Percentiles rank a stretch among this genome's conserved stretches.
Evolutionary conservation across 2,113 vertebrate genomes (phyloP).

Genomic region (Plecotus auritus): DNA sequence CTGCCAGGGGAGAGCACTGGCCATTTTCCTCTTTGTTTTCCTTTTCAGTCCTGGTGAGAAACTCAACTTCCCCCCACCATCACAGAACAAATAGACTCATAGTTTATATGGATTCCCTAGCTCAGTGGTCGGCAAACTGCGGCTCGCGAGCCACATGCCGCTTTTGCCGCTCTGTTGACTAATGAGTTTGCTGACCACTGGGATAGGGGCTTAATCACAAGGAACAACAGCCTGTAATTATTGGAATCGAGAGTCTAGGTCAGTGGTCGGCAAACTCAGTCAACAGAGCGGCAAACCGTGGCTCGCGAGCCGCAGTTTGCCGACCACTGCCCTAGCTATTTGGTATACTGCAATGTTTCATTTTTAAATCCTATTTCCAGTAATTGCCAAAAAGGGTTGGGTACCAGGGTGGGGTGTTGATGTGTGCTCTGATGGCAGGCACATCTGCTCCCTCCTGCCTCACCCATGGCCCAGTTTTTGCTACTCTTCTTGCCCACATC

Average conservation of each 20-base stretch:
- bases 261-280: no score
- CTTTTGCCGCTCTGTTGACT: no score
- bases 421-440: not conserved
- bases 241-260: no score
- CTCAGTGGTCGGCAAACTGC: no score
- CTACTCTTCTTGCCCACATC: not conserved
- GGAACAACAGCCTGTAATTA: no score
- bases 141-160: no score
- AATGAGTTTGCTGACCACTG: no score
- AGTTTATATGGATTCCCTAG: not conserved
- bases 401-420: no score
- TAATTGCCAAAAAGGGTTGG: not conserved
- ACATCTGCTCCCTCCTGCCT: not conserved
- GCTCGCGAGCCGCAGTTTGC: no score
- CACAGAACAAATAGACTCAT: not conserved
- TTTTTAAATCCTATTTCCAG: not conserved
- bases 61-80: not conserved
- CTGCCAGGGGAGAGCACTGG: not conserved
- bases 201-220: no score
- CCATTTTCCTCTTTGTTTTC: not conserved
- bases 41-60: not conserved
- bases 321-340: not conserved
- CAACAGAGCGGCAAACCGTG: no score
- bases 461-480: rapidly evolving
- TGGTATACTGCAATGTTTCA: not conserved